phyloP scores from a whole-genome alignment of 2,797 vertebrate species.

The Tragopan temminckii region DNA sequence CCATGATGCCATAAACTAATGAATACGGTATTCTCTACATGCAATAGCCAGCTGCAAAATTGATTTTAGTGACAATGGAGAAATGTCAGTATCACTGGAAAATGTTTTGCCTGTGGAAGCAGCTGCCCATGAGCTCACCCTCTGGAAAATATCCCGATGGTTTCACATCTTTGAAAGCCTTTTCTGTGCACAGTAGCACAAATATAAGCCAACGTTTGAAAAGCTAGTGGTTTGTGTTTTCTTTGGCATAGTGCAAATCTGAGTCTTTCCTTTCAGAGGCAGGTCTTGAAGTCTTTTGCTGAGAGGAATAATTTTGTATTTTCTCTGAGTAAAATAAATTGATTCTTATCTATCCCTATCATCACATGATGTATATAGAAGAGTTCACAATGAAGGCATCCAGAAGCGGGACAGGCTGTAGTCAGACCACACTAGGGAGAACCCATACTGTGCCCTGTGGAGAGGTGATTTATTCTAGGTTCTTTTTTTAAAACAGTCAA shows the following conservation, averaged over 20 bases:
- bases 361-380: neutral
- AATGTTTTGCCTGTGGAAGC: constrained; percentile 75
- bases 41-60: constrained; percentile 42
- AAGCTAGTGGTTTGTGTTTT: constrained; percentile 79
- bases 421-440: neutral
- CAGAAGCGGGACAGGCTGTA: neutral
- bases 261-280: constrained; percentile 65
- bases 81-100: constrained; percentile 75
- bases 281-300: constrained; percentile 64
- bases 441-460: neutral
- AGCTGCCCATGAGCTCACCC: constrained; percentile 82
- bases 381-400: neutral
- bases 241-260: constrained; percentile 76
- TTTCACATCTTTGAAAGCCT: constrained; percentile 69
- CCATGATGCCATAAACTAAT: neutral
- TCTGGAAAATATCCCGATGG: constrained; percentile 81
- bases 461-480: neutral
- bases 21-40: neutral
- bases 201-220: constrained; percentile 78
- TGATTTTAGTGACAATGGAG: constrained; percentile 53
- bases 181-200: constrained; percentile 83
- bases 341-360: neutral
- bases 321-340: constrained; percentile 49
- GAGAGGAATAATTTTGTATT: constrained; percentile 58
- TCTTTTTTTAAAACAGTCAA: neutral